Conservation (phyloP, 53 echinoderm and acorn worm species). For the Mesocentrotus franciscanus region DNA sequence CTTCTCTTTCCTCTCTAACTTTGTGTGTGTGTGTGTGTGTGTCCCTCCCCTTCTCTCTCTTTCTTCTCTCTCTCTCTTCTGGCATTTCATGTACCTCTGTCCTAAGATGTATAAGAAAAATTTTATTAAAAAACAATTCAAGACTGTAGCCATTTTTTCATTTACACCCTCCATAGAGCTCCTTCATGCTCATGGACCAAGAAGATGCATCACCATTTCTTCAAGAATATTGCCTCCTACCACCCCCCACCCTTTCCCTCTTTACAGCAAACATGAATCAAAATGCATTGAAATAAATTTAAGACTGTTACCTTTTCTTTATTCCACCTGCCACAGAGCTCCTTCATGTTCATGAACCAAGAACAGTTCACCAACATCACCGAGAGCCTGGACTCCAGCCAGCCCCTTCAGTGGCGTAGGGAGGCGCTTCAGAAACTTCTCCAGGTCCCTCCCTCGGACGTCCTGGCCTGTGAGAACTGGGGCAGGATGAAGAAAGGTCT, state of each 20-base stretch:
- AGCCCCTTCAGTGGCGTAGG: conserved; percentile 85
- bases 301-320: background rate
- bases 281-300: background rate
- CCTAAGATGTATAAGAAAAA: too few species aligned
- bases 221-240: conserved; percentile 46
- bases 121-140: too few species aligned
- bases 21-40: too few species aligned
- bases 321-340: background rate
- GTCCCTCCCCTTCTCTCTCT: too few species aligned
- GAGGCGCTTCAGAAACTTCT: conserved; percentile 84
- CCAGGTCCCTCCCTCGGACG: conserved; percentile 94
- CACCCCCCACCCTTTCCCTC: background rate
- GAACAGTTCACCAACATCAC: conserved; percentile 91
- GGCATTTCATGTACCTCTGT: too few species aligned
- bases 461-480: conserved; percentile 97
- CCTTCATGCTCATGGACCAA: conserved; percentile 89
- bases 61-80: conserved; percentile 67
- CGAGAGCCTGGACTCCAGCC: conserved; percentile 79
- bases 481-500: conserved; percentile 82
- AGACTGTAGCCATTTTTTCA: background rate
- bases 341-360: conserved; percentile 89
- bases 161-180: conserved; percentile 54
- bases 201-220: conserved; percentile 83
- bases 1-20: conserved; percentile 20
- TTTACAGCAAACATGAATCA: too few species aligned